Base-by-base conservation (phyloP, 2,113 vertebrate species). In the Bubalus kerabau region DNA sequence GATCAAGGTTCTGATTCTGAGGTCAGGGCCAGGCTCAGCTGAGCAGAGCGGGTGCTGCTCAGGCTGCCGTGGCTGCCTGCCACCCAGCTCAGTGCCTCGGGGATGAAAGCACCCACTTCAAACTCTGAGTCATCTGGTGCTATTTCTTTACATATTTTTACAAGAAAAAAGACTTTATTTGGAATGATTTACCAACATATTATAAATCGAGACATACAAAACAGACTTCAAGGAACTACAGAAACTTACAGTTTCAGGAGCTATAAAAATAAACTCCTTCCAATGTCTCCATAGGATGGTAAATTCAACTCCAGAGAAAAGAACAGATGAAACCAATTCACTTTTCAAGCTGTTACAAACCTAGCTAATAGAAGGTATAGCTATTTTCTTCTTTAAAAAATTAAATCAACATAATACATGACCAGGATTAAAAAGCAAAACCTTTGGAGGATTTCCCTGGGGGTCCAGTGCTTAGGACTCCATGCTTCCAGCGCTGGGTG, bases 131-230 rank as follows among this genome's bases (percentile, higher is more conserved):
- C 98, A 97, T 83, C 84, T 5, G 1, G 52, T 91, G 76, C 67
- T 83, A 11, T 94, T 94, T 92, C 96, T 96, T 90, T 78, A 88
- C 84, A 56, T 62, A 78, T 60, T 96, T 91, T 95, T 84, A 40
- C 81, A 97, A 96, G 95, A 78, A 97, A 87, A 98, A 87, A 97
- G 88, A 40, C 94, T 97, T 98, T 98, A 97, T 97, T 98, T 97
- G 97, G 97, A 96, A 83, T 92, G 94, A 95, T 97, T 98, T 3
- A 1, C 95, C 82, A 96, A 87, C 56, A 83, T 86, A 87, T 67
- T 96, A 89, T 97, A 97, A 98, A 98, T 97, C 92, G 97, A 96
- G 67, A 86, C 46, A 87, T 82, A 76, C 21, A 93, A 91, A 96
- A 78, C 88, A 83, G 67, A 92, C 85, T 90, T 95, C 52, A 78